phyloP scores from a whole-genome alignment of 2,113 vertebrate species.

The Cyanocitta stelleri region DNA sequence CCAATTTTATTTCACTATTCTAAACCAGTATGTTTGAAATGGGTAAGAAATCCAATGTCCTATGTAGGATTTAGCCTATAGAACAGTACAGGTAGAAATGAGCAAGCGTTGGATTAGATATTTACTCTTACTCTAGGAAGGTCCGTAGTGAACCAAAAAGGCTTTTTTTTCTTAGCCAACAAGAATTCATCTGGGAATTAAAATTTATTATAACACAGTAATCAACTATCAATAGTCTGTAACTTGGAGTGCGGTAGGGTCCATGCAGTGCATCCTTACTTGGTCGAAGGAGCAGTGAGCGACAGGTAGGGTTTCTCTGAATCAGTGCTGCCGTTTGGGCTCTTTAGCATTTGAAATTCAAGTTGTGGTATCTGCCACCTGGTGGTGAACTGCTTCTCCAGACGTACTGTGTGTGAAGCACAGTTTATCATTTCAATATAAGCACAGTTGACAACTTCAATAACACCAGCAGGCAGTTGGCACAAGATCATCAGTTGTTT shows the following conservation, averaged over 20 bases:
- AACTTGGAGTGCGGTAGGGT: not conserved
- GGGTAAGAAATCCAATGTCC: not conserved
- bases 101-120: not conserved
- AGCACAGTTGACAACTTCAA: not conserved
- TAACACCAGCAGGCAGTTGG: not conserved
- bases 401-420: not conserved
- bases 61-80: not conserved
- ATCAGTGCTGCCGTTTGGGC: not conserved
- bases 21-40: not conserved
- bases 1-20: not conserved
- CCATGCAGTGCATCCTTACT: not conserved
- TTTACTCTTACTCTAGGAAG: not conserved
- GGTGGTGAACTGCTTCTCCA: not conserved
- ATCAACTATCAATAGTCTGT: not conserved
- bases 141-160: not conserved
- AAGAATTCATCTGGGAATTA: not conserved
- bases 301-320: not conserved
- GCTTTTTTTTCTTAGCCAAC: not conserved
- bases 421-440: not conserved
- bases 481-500: not conserved
- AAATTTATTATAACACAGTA: not conserved
- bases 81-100: not conserved
- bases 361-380: not conserved
- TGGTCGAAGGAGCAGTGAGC: not conserved
- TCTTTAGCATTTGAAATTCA: not conserved